Evolutionary conservation across 2,888 invertebrate species (phyloP), one percentile per base, ranked within the genome.

Genomic region (Orthonychiurus folsomi): DNA sequence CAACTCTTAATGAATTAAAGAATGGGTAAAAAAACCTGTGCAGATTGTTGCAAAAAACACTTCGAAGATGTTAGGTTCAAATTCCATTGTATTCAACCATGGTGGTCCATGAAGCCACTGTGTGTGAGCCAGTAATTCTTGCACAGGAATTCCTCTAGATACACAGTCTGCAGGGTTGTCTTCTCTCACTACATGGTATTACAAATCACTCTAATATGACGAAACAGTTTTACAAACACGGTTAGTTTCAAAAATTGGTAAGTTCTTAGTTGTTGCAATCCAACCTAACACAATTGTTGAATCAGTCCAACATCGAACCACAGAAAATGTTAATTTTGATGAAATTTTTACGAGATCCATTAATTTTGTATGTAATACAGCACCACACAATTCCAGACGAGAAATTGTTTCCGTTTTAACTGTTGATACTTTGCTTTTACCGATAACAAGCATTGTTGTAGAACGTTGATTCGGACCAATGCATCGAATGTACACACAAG

Each of bases 111-210:
- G 2, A 58, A 58, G 59, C 62, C 62, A 62, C 1, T 58, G 37
- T 1, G 53, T 9, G 21, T 54, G 53, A 3, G 1, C 21, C 1
- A 5, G 1, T 3, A 66, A 24, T 25, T 63, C 57, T 1, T 1
- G 1, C 1, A 60, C 27, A 2, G 60, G n/a, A 1, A 66, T 53
- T 24, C 63, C 66, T 25, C 63, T 26, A 3, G 62, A 56, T 1
- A 72, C 71, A 28, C 72, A 60, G 53, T 75, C 75, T 1, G 75
- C 75, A 1, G 75, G 74, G 73, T 69, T 55, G 71, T 27, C 53
- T 74, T 73, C 2, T 63, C 61, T 1, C 73, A 71, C 63, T 68
- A 74, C 1, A 69, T 68, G 48, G 73, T 72, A 65, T 72, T 73
- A 15, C 9, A 68, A 56, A 1, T 58, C 55, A 3, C 64, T 28